A percentile compares a stretch with the other conserved stretches of the same genome.
phyloP scores from a whole-genome alignment of 2,113 vertebrate genomes.

The Illadopsis cleaveri region DNA sequence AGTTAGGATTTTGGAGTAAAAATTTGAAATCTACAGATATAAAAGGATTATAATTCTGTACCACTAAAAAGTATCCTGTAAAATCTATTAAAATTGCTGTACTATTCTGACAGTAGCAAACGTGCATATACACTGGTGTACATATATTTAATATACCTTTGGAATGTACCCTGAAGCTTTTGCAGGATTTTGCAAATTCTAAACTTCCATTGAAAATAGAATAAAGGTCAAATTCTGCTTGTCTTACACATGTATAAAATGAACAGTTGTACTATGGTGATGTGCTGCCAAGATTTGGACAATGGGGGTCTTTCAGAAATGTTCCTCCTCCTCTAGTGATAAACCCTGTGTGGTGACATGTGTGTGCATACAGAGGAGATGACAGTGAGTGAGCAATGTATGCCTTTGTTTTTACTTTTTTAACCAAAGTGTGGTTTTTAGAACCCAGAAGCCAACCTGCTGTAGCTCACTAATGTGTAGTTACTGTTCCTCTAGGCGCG shows the following conservation, averaged over 20 bases:
- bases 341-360: background rate
- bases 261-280: background rate
- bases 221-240: slow-evolving; percentile 33
- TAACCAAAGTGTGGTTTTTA: background rate
- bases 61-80: background rate
- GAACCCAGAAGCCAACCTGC: background rate
- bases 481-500: background rate
- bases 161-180: background rate
- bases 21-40: background rate
- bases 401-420: background rate
- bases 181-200: slow-evolving; percentile 12
- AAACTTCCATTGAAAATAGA: background rate
- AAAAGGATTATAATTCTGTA: background rate
- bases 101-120: background rate
- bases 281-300: background rate
- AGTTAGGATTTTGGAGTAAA: background rate
- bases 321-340: background rate
- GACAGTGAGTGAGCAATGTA: background rate
- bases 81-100: background rate
- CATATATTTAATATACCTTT: background rate
- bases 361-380: background rate
- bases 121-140: background rate
- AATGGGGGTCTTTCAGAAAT: slow-evolving; percentile 12
- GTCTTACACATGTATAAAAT: slow-evolving; percentile 16
- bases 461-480: background rate